phyloP scores from a whole-genome alignment of 1,140 invertebrate genomes.

The Tetranychus cinnabarinus region DNA sequence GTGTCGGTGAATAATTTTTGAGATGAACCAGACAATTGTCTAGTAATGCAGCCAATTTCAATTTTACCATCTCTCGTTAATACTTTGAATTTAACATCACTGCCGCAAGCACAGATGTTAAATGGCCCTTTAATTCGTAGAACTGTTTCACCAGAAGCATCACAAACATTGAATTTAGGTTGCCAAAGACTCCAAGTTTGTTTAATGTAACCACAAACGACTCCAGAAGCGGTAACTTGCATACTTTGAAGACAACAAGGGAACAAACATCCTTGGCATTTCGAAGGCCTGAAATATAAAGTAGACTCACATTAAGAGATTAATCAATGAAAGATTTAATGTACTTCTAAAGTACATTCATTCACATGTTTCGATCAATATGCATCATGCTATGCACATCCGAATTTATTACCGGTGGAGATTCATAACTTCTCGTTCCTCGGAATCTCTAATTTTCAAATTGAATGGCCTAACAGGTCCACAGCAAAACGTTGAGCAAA shows the following conservation, averaged over 20 bases:
- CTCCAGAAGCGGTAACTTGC: constrained; percentile 37
- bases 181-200: constrained; percentile 59
- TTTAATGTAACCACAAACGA: constrained; percentile 44
- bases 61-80: not conserved
- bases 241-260: constrained; percentile 57
- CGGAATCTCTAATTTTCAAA: no score
- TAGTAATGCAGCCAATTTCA: constrained; percentile 42
- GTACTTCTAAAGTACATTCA: no score
- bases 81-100: constrained; percentile 43
- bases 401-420: no score
- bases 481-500: no score
- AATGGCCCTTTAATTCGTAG: constrained; percentile 58
- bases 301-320: no score
- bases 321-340: no score
- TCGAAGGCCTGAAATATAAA: constrained; percentile 28
- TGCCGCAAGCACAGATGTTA: constrained; percentile 49
- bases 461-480: no score
- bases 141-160: constrained; percentile 24
- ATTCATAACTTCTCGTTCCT: no score
- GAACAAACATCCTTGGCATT: constrained; percentile 49
- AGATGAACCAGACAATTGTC: constrained; percentile 43
- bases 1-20: constrained; percentile 46
- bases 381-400: no score
- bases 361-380: no score
- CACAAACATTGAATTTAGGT: constrained; percentile 33